Evolutionary conservation across 2,113 vertebrate genomes (phyloP), one percentile per base, ranked within the genome.

Genomic region (Struthio camelus): DNA sequence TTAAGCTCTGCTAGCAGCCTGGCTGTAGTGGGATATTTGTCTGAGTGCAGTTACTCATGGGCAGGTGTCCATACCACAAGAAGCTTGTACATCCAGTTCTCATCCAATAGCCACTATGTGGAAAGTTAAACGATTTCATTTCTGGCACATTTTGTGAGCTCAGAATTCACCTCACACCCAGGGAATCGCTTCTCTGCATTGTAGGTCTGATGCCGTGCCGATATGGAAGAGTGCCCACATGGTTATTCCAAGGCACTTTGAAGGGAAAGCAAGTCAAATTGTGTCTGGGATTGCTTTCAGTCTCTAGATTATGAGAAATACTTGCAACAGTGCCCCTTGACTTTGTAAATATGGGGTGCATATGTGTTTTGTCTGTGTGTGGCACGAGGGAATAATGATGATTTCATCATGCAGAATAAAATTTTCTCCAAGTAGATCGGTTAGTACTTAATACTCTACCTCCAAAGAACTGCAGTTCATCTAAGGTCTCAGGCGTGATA

Each of bases 281-380:
- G 87, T 10, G 4, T 85, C 89, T 95, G 84, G 84, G 44, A 78
- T 96, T 53, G 67, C 94, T 95, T 89, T 88, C 92, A 58, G 97
- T 97, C 89, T 95, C 95, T 42, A 85, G n/a, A 61, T 96, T 97
- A 93, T 96, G 96, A 93, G 92, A 97, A 97, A 86, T 93, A 94
- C 84, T 90, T 96, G 90, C 94, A 93, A 36, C 84, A 51, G 51
- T 97, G 95, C 95, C 90, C 94, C 81, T 96, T 96, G 97, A 96
- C 97, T 96, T 95, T 91, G 72, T 96, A 97, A 97, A 96, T 96
- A 97, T 92, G 82, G 94, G 93, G 85, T 96, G 88, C 96, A 95
- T 95, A 78, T 97, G 97, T 97, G 93, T 96, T 97, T 97, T 97
- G 95, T 97, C 96, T 95, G 91, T 97, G 96, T 96, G 96, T 97